These are phyloP conservation scores for Pelmatolapia mariae DNA, from an alignment of 2,113 vertebrate genomes.

Conservation along the genomic window DNA sequence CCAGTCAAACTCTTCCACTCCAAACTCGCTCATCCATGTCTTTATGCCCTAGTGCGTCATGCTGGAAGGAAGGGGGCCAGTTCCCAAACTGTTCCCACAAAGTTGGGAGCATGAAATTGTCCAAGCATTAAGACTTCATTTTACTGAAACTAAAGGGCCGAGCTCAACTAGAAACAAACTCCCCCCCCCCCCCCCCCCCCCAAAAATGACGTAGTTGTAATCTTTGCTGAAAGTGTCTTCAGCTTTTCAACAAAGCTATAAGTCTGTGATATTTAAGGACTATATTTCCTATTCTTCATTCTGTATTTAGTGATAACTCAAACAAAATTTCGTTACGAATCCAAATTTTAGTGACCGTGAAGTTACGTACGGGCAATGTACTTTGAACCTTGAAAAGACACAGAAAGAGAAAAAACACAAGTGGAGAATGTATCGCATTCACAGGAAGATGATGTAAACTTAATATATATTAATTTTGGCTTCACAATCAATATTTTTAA, in stretches of 20 bases:
- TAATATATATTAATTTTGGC: neutral
- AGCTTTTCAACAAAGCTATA: neutral
- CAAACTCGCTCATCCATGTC: neutral
- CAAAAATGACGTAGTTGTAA: neutral
- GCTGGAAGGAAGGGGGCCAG: neutral
- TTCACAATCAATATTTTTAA: neutral
- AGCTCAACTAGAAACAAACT: neutral
- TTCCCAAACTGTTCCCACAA: neutral
- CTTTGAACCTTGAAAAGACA: neutral
- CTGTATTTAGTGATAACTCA: neutral
- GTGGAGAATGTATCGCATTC: neutral
- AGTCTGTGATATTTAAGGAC: neutral
- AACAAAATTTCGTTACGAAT: neutral
- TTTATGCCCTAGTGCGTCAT: neutral
- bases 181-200: too few relatives aligned
- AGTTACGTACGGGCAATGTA: neutral
- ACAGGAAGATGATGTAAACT: neutral
- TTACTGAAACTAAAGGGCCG: neutral
- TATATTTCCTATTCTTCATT: neutral
- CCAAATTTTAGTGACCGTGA: neutral
- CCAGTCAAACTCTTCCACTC: neutral
- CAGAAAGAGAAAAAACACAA: neutral
- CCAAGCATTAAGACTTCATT: neutral
- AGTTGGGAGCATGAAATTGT: neutral
- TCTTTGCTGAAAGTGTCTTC: neutral